Percentiles rank a stretch among this genome's conserved stretches.
These are phyloP conservation scores for Alces alces DNA, from an alignment of 2,113 vertebrate species.

Conservation along the genomic window DNA sequence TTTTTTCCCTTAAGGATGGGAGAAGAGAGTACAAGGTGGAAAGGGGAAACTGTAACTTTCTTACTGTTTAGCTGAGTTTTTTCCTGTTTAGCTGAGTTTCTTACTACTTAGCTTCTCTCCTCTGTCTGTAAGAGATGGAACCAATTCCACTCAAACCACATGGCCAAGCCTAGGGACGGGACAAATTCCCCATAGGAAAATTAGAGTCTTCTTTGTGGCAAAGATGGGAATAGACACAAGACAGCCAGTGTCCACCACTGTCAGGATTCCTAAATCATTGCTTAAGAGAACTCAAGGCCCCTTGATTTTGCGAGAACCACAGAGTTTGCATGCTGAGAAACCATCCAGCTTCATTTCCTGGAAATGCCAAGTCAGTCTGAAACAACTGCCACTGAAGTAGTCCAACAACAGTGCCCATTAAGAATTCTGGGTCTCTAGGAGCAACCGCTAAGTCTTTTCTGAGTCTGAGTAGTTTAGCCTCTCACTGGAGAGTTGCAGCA, in stretches of 20 bases:
- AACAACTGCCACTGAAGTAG: background rate
- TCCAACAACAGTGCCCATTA: rapidly evolving
- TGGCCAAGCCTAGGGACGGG: background rate
- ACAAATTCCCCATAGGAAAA: background rate
- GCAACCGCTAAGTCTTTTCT: background rate
- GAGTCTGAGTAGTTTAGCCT: background rate
- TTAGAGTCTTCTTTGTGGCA: background rate
- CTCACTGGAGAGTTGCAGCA: background rate
- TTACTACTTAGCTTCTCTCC: background rate
- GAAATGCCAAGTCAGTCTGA: background rate
- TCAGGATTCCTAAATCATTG: background rate
- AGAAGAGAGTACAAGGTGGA: background rate
- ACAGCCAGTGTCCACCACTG: rapidly evolving
- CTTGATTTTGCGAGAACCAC: background rate
- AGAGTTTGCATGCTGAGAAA: background rate
- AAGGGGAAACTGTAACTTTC: background rate
- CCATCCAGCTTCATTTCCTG: background rate
- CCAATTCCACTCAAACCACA: background rate
- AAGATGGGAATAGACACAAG: background rate
- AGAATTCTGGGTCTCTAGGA: background rate
- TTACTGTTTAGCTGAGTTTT: background rate
- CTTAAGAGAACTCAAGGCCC: background rate
- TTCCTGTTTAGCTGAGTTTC: background rate
- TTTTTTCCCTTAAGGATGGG: background rate
- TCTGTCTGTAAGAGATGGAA: background rate